Evolutionary conservation across 2,888 invertebrate genomes (phyloP), one percentile per base, ranked within the genome.

Genomic region (Opisthograptis luteolata): DNA sequence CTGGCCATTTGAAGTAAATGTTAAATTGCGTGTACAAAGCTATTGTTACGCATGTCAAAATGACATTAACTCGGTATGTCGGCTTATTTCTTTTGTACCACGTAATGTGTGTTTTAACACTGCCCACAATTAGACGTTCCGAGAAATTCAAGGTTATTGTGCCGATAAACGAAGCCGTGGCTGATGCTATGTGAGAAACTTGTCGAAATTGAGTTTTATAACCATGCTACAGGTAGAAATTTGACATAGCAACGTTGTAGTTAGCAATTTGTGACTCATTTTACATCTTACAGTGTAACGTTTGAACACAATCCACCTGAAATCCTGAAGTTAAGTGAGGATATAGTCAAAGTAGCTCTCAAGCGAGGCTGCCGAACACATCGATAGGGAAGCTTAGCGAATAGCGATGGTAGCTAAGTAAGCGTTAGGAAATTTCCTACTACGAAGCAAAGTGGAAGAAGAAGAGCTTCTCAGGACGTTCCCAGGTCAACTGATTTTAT

Each of bases 51-150:
- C 54, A 46, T 58, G 60, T 54, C 53, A 40, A 58, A 51, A 46
- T 36, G 19, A 50, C 50, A 53, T 58, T 50, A 55, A 47, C 46
- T 35, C 45, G 27, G 19, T 25, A 46, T 55, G 58, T 30, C 52
- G 55, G 60, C 53, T 48, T 53, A 51, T 55, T 55, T 43, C 58
- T 60, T 53, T 60, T 58, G 53, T 39, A 37, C 54, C 48, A 42
- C 47, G 48, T 59, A 47, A 31, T 55, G 46, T 60, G 37, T 55
- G 52, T 42, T 56, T 49, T 47, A 47, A 51, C 34, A 41, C 44
- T 27, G 35, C 41, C 46, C 51, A 48, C 55, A 53, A 46, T 58
- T 48, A 54, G 40, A 30, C 46, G 53, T 55, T 60, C 55, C 37
- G 17, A 48, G 48, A 48, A 55, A 50, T 48, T 43, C 53, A 58